phyloP scores from a whole-genome alignment of 1,140 invertebrate genomes.

The Drosophila biarmipes region DNA sequence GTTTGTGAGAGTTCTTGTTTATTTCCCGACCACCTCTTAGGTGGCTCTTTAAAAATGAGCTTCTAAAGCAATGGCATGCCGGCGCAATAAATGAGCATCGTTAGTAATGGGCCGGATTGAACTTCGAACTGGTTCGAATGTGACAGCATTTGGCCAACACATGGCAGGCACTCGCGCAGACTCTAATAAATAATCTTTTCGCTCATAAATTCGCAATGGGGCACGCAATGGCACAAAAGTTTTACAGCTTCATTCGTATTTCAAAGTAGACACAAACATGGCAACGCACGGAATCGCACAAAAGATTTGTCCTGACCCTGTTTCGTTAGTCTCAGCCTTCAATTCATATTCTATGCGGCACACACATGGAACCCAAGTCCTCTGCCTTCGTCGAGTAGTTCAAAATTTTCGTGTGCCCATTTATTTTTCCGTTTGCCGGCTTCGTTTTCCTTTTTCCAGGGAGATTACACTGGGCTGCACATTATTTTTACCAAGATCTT shows the following conservation, averaged over 20 bases:
- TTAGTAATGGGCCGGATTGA: slow-evolving; percentile 10
- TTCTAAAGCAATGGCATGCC: slow-evolving; percentile 15
- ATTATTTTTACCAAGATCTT: neutral
- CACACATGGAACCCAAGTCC: slow-evolving; percentile 20
- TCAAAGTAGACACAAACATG: slow-evolving; percentile 32
- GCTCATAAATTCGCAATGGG: slow-evolving; percentile 78
- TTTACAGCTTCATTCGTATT: slow-evolving; percentile 65
- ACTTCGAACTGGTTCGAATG: slow-evolving; percentile 31
- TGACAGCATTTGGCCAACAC: slow-evolving; percentile 52
- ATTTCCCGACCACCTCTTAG: neutral
- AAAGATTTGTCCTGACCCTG: slow-evolving; percentile 68
- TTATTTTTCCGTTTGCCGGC: slow-evolving; percentile 42
- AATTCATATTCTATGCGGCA: slow-evolving; percentile 49
- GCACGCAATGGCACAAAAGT: slow-evolving; percentile 44
- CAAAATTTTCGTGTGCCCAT: slow-evolving; percentile 52
- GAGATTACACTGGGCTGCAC: slow-evolving; percentile 21
- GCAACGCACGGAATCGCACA: slow-evolving; percentile 71
- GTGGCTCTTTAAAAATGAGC: slow-evolving; percentile 8
- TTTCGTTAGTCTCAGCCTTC: slow-evolving; percentile 31
- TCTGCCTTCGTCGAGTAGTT: slow-evolving; percentile 38
- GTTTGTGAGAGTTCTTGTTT: slow-evolving; percentile 6
- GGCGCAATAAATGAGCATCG: slow-evolving; percentile 32
- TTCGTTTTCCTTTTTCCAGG: slow-evolving; percentile 9
- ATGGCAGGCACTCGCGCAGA: slow-evolving; percentile 45
- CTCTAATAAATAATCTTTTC: slow-evolving; percentile 76